Percentiles rank a stretch among this genome's conserved stretches.
These are phyloP conservation scores for Toxotes chatareus DNA, from an alignment of 2,113 vertebrate genomes.

Conservation along the genomic window DNA sequence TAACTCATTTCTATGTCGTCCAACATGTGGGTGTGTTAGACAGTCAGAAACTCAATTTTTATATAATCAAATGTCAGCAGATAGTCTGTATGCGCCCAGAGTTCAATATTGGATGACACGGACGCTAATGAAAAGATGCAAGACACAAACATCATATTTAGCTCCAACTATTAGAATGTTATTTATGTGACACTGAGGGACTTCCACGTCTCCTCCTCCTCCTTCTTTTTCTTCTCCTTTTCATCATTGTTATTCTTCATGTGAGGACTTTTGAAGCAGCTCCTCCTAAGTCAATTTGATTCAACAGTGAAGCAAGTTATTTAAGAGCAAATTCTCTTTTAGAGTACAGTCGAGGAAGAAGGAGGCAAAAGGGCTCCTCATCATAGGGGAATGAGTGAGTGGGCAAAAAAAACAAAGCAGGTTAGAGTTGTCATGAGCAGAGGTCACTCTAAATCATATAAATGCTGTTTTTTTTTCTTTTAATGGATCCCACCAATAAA, in stretches of 20 bases:
- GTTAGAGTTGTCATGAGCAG: neutral
- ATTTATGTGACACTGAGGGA: conserved; percentile 30
- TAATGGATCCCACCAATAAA: conserved; percentile 48
- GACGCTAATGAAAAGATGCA: conserved; percentile 38
- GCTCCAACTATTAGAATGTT: conserved; percentile 20
- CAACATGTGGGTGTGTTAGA: conserved; percentile 48
- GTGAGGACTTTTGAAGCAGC: conserved; percentile 18
- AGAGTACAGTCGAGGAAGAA: neutral
- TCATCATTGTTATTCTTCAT: neutral
- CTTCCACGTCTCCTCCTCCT: neutral
- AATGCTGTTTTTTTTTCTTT: conserved; percentile 18
- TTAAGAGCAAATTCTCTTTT: neutral
- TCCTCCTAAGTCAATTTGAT: neutral
- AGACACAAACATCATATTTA: conserved; percentile 45
- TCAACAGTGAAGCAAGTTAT: neutral
- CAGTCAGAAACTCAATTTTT: conserved; percentile 46
- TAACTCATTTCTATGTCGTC: conserved; percentile 49
- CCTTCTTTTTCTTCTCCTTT: neutral
- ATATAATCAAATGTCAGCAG: conserved; percentile 57
- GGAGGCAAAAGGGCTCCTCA: neutral
- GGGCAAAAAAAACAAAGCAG: neutral
- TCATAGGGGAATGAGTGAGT: too few relatives aligned
- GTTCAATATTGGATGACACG: conserved; percentile 54
- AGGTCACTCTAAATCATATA: conserved; percentile 15
- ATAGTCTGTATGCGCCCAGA: conserved; percentile 22